Evolutionary conservation across 2,113 vertebrate species (phyloP).

Genomic region (Boleophthalmus pectinirostris): DNA sequence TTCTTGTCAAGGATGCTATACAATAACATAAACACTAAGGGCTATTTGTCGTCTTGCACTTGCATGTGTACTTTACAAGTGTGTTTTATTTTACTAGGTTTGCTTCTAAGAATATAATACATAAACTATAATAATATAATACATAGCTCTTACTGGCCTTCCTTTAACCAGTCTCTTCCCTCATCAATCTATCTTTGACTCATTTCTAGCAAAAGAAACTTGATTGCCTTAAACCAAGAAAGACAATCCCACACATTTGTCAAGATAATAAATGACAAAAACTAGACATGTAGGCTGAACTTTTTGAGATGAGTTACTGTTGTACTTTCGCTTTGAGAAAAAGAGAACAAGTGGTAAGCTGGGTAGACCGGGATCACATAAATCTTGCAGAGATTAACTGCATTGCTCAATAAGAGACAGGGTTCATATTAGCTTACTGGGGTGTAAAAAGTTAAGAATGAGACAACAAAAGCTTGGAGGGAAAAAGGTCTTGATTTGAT

Average conservation of each 20-base stretch:
- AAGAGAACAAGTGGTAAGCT: conserved; percentile 17
- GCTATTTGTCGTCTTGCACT: no score
- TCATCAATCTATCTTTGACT: neutral
- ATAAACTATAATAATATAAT: no score
- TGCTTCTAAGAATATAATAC: no score
- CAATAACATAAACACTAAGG: neutral
- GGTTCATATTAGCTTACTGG: conserved; percentile 13
- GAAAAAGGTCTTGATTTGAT: conserved; percentile 5
- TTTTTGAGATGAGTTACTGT: conserved; percentile 30
- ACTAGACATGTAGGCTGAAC: conserved; percentile 12
- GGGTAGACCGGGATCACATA: conserved; percentile 17
- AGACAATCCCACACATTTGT: conserved; percentile 14
- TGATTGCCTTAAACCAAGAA: neutral
- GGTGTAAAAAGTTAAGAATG: conserved; percentile 17
- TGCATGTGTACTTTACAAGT: neutral
- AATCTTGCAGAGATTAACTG: conserved; percentile 16
- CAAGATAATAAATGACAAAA: conserved; percentile 20
- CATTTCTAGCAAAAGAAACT: neutral
- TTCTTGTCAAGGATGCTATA: neutral
- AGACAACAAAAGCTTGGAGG: conserved; percentile 21
- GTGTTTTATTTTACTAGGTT: neutral
- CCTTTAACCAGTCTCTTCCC: neutral
- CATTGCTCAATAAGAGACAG: conserved; percentile 10
- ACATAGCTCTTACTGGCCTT: no score
- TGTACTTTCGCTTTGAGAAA: conserved; percentile 17